Evolutionary conservation across 1,140 invertebrate genomes (phyloP), one percentile per base, ranked within the genome.

Genomic region (Neodiprion virginianus): DNA sequence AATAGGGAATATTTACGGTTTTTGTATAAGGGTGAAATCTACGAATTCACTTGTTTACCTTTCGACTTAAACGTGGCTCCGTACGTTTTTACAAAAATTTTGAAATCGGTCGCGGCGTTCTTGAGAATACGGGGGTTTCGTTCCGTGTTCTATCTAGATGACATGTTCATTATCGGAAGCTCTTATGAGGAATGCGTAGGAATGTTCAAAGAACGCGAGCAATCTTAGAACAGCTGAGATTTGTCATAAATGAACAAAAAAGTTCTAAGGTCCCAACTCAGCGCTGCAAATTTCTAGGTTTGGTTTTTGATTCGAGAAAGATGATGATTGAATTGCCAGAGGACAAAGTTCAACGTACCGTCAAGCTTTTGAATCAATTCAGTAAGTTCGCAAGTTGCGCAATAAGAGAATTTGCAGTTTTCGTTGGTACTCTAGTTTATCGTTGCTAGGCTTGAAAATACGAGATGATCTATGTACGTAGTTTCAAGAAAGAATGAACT

Each of bases 31-130:
- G 66, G 65, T 7, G 48, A 71, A 53, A 72, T 78, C 72, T 81
- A 50, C 76, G 48, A 81, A 71, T 81, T 78, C 74, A 75, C 50
- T 11, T 79, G 77, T 77, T 61, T 82, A 23, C 81, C 79, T 9
- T 81, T 81, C 69, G 78, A 80, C 0, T 65, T 82, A 48, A 71
- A 12, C n/a, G n/a, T 14, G 50, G 50, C 50, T 11, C 50, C 50
- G 1, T 53, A 53, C 50, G 50, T 53, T 53, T 53, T 53, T 53
- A 80, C 17, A 21, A 21, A 21, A 21, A 21, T 21, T 21, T 21
- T 21, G 17, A 21, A 21, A 21, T 21, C 17, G 9, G 70, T 81
- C 47, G 49, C 77, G 8, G 9, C 49, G 3, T 67, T n/a, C 68
- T 66, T 83, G 68, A 69, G 80, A n/a, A 67, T 14, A 8, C 47